phyloP scores from a whole-genome alignment of 2,888 invertebrate genomes.

The Idaea straminata region DNA sequence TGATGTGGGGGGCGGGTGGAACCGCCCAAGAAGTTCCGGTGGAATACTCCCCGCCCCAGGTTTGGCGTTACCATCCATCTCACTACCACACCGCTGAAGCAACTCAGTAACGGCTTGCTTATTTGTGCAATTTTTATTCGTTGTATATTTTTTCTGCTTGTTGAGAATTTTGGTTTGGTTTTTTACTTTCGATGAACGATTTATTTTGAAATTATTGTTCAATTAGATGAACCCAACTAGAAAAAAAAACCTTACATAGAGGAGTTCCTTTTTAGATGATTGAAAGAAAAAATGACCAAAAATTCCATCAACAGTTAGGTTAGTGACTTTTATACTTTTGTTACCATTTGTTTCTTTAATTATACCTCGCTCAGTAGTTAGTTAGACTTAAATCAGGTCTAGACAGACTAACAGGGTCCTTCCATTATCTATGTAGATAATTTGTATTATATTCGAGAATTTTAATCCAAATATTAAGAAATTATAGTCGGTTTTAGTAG shows the following conservation, averaged over 20 bases:
- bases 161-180: constrained; percentile 12
- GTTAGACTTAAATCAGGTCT: constrained; percentile 38
- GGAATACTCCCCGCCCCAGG: constrained; percentile 75
- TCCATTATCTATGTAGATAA: constrained; percentile 66
- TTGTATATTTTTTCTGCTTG: constrained; percentile 19
- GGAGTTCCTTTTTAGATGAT: constrained; percentile 7
- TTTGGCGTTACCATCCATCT: constrained; percentile 75
- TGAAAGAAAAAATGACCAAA: constrained; percentile 1
- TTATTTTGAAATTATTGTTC: constrained; percentile 9
- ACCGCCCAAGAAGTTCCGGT: constrained; percentile 68
- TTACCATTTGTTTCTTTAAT: constrained; percentile 52
- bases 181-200: neutral
- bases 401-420: constrained; percentile 68
- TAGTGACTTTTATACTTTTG: constrained; percentile 31
- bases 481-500: constrained; percentile 53
- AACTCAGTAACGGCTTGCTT: constrained; percentile 58
- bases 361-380: constrained; percentile 62
- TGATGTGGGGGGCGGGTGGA: constrained; percentile 92
- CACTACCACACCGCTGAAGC: constrained; percentile 77
- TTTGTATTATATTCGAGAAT: constrained; percentile 45
- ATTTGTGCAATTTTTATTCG: constrained; percentile 47
- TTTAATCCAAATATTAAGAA: constrained; percentile 68
- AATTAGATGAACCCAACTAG: no score
- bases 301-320: neutral
- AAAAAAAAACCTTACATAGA: no score